These are phyloP conservation scores for Lycocerus yunnanus DNA, from an alignment of 2,888 invertebrate species.

Conservation along the genomic window DNA sequence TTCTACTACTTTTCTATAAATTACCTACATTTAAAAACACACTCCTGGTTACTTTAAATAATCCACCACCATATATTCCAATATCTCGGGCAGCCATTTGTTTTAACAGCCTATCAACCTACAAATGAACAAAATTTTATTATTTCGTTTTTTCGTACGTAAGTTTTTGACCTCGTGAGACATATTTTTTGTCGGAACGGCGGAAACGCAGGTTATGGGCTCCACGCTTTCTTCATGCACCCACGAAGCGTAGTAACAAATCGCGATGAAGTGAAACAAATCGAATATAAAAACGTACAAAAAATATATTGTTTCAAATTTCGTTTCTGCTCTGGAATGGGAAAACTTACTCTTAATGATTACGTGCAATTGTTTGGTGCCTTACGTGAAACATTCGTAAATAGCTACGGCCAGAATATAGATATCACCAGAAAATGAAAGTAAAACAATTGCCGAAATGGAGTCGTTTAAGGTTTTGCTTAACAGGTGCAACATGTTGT, in stretches of 20 bases:
- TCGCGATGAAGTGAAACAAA: slow-evolving; percentile 19
- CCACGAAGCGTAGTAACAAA: slow-evolving; percentile 25
- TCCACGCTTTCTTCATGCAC: slow-evolving; percentile 29
- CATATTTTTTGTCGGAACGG: slow-evolving; percentile 16
- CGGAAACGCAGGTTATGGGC: slow-evolving; percentile 15
- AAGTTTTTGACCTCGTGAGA: slow-evolving; percentile 23
- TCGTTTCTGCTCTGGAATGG: slow-evolving; percentile 7
- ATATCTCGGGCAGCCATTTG: slow-evolving; percentile 20
- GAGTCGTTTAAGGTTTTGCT: slow-evolving; percentile 19
- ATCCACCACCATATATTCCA: slow-evolving; percentile 15
- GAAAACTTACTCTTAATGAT: not conserved
- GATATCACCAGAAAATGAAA: slow-evolving; percentile 24
- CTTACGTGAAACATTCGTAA: slow-evolving; percentile 22
- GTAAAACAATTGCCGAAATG: slow-evolving; percentile 18
- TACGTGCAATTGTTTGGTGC: not conserved
- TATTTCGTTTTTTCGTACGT: not conserved
- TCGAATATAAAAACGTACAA: slow-evolving; percentile 14
- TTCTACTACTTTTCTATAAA: too few species aligned
- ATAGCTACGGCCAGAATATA: slow-evolving; percentile 25
- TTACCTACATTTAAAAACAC: slow-evolving; percentile 19
- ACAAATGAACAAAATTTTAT: not conserved
- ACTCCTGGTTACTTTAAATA: slow-evolving; percentile 24
- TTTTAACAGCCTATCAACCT: slow-evolving; percentile 25
- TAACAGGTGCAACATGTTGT: slow-evolving; percentile 17
- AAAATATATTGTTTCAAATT: slow-evolving; percentile 14